Conservation (phyloP, 2,797 vertebrate species). For the Dendrocincla fuliginosa region DNA sequence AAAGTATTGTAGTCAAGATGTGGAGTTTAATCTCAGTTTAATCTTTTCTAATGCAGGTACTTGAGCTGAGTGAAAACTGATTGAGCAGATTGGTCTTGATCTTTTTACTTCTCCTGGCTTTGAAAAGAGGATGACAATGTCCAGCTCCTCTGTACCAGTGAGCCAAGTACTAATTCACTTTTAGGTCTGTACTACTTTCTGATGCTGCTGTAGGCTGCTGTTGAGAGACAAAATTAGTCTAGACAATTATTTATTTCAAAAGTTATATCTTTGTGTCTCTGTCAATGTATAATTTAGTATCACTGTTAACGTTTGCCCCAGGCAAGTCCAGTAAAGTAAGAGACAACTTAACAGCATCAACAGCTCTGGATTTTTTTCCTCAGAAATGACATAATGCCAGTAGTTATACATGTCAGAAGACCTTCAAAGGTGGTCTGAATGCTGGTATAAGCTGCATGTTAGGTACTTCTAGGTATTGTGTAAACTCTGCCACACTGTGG, state of each 20-base stretch:
- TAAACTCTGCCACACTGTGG: not conserved
- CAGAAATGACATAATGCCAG: not conserved
- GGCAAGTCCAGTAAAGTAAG: not conserved
- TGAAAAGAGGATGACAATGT: not conserved
- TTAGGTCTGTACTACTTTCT: not conserved
- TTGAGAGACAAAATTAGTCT: not conserved
- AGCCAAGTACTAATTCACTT: not conserved
- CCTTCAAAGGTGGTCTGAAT: not conserved
- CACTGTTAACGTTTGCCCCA: not conserved
- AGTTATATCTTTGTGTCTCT: not conserved
- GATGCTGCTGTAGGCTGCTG: not conserved
- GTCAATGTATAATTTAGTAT: not conserved
- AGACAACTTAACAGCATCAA: not conserved
- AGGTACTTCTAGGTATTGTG: not conserved
- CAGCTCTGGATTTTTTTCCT: not conserved
- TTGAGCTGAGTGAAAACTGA: not conserved
- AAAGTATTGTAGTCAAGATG: not conserved
- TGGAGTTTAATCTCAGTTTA: not conserved
- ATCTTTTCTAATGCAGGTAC: not conserved
- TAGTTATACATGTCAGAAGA: not conserved
- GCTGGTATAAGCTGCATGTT: not conserved
- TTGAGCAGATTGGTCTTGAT: not conserved
- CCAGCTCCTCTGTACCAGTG: not conserved
- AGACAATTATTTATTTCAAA: not conserved
- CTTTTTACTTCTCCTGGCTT: not conserved